Base-by-base conservation (phyloP, 2,888 invertebrate species). In the Rhorus exstirpatorius region DNA sequence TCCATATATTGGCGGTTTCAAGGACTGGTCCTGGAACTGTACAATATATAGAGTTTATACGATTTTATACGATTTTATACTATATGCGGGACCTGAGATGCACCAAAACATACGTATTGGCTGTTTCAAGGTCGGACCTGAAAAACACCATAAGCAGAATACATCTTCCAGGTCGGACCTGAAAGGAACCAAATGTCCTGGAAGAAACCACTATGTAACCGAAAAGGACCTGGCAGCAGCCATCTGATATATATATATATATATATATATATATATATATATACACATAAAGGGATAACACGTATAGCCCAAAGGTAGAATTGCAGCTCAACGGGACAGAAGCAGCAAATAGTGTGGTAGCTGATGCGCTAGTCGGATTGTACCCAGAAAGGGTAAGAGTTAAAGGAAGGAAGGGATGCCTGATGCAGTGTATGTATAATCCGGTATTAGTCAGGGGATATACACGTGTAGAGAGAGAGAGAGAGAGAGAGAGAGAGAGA, bases 371-470 rank as follows among this genome's bases (percentile, higher is more conserved):
- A 14, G 71, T 60, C 58, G 41, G 35, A 63, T 70, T 70, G 68
- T 41, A 41, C 6, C 46, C 26, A 44, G 26, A 26, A 58, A 58
- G 24, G 55, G 24, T 17, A 60, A 71, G 38, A 49, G 72, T 8
- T 35, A 17, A 14, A 19, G 38, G 46, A 24, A n/a, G 21, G 19
- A 17, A 14, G 24, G 24, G 55, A 58, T 44, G 26, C 31, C 65
- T 35, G 44, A 63, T 38, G 60, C 55, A 46, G 60, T 53, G 55
- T 63, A 72, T 63, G 70, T 67, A 72, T 78, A 81, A 81, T 81
- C 68, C 78, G 35, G 67, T 67, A 81, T 78, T 78, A 78, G 78
- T 78, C 72, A 58, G 58, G 51, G 21, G 24, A 38, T 55, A 58
- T 44, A 44, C 46, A 63, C 38, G n/a, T n/a, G n/a, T n/a, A 17